These are phyloP conservation scores for Rotaria socialis DNA, from an alignment of 2,888 invertebrate genomes.

Conservation along the genomic window DNA sequence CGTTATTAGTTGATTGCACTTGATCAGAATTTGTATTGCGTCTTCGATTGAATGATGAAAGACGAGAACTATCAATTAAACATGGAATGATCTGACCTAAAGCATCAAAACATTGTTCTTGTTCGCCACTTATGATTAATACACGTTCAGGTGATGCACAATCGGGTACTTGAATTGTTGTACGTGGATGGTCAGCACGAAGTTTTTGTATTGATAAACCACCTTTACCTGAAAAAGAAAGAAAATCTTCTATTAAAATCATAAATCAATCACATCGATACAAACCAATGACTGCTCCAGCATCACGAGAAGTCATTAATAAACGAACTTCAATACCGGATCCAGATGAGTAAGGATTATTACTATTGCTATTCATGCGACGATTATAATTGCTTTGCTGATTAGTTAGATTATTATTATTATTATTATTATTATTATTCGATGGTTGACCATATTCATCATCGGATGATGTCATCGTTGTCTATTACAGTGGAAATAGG, in stretches of 20 bases:
- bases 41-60: slow-evolving; percentile 13
- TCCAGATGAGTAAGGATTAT: not conserved
- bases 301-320: slow-evolving; percentile 63
- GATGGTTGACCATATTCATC: not conserved
- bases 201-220: slow-evolving; percentile 94
- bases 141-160: slow-evolving; percentile 99
- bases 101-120: slow-evolving; percentile 59
- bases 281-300: slow-evolving; percentile 89
- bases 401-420: not conserved
- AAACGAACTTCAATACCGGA: not conserved
- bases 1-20: not conserved
- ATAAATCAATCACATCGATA: not conserved
- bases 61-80: slow-evolving; percentile 26
- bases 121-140: not conserved
- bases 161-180: slow-evolving; percentile 99
- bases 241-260: not conserved
- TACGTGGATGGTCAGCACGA: slow-evolving; percentile 60
- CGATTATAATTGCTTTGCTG: not conserved
- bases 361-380: slow-evolving; percentile 11
- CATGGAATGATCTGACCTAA: not conserved
- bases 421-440: not conserved
- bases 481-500: not conserved
- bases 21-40: not conserved
- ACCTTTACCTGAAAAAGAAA: slow-evolving; percentile 67
- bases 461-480: not conserved